Evolutionary conservation across 2,888 invertebrate species (phyloP), one percentile per base, ranked within the genome.

Genomic region (Hofmannophila pseudospretella): DNA sequence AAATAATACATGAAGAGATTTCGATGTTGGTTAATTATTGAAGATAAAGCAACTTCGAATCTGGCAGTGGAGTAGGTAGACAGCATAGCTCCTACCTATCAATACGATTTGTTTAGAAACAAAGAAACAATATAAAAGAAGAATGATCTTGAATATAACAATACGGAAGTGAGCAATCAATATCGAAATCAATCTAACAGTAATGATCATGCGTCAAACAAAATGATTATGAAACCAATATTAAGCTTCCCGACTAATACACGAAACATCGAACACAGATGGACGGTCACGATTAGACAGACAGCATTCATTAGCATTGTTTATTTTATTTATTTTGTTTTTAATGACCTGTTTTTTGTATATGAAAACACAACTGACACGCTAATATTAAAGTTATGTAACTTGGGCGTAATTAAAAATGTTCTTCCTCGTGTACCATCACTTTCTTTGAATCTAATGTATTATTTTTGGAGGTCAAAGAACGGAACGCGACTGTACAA

Each of bases 91-190:
- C n/a, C n/a, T n/a, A n/a, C n/a, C n/a, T n/a, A n/a, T n/a, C n/a
- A n/a, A n/a, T n/a, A n/a, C n/a, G n/a, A n/a, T n/a, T n/a, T 23
- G 3, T 23, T 23, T 16, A 16, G 16, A 58, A 47, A 60, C 63
- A 49, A 58, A 58, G 47, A 44, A 58, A 55, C 52, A 54, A 51
- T 54, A 56, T 48, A 54, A 59, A 56, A 42, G 47, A 16, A 50
- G 44, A 51, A 46, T 42, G 53, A 51, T 48, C 58, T 54, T 58
- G 57, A 63, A 67, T 57, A 49, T 48, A 53, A 55, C 59, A 63
- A 79, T 69, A 73, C 79, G 84, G 84, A 84, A 81, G 75, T 71
- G 61, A 73, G 67, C 73, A 75, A 72, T 81, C 78, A 78, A 75
- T 76, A 80, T 78, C 69, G 54, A 72, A 79, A 75, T 73, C 73